These are phyloP conservation scores for Tonatia bakeri DNA, from an alignment of 2,113 vertebrate genomes.

Conservation along the genomic window DNA sequence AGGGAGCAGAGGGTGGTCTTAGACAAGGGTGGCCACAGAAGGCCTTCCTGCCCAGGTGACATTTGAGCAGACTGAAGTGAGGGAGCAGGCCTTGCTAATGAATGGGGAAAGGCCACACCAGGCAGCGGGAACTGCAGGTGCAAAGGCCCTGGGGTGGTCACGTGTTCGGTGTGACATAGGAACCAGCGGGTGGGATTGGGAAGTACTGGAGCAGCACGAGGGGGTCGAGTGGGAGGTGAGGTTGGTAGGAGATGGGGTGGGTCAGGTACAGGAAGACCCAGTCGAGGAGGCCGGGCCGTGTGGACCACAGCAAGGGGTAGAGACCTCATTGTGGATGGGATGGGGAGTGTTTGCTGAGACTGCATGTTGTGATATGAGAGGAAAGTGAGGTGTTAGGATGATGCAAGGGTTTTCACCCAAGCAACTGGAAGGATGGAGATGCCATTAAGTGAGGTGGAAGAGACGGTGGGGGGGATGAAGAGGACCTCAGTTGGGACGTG, in stretches of 20 bases:
- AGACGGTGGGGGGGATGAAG: not conserved
- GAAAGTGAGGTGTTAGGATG: not conserved
- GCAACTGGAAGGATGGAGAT: not conserved
- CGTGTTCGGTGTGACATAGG: not conserved
- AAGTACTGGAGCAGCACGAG: not conserved
- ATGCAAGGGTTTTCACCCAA: not conserved
- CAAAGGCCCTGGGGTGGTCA: not conserved
- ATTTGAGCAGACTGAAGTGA: not conserved
- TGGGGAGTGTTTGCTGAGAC: not conserved
- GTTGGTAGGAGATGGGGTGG: not conserved
- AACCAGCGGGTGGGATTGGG: not conserved
- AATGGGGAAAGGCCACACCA: not conserved
- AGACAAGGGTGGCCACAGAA: not conserved
- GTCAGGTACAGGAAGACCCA: not conserved
- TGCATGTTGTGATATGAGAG: not conserved
- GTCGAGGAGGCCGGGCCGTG: not conserved
- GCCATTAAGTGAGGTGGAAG: not conserved
- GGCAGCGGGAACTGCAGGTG: not conserved
- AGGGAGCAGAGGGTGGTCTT: not conserved
- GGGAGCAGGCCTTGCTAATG: not conserved
- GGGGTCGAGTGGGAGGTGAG: not conserved
- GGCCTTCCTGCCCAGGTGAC: not conserved
- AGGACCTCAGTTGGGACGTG: not conserved
- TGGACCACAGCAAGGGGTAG: not conserved
- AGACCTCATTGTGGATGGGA: not conserved